A percentile compares a stretch with the other conserved stretches of the same genome.
Evolutionary conservation across 2,797 vertebrate species (phyloP).

Genomic region (Oreonectes daqikongensis): DNA sequence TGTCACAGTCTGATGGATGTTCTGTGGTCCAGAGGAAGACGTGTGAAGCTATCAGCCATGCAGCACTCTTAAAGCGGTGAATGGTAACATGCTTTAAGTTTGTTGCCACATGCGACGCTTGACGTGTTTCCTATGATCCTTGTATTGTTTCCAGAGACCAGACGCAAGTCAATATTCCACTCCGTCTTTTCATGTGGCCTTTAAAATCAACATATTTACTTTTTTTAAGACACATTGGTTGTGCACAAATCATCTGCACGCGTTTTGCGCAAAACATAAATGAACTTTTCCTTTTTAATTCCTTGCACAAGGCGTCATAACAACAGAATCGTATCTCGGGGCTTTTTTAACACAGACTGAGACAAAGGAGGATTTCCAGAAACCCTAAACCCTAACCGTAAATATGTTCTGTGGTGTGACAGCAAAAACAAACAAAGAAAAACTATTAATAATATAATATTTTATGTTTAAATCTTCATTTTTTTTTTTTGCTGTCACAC

Average conservation of each 20-base stretch:
- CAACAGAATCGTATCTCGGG: neutral
- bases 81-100: neutral
- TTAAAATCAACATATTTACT: too few species aligned
- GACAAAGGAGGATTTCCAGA: neutral
- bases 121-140: neutral
- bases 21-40: constrained; percentile 40
- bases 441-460: too few species aligned
- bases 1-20: constrained; percentile 55
- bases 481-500: too few species aligned
- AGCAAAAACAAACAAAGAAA: too few species aligned
- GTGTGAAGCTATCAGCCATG: constrained; percentile 47
- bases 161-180: too few species aligned
- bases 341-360: neutral
- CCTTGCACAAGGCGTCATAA: neutral
- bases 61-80: neutral
- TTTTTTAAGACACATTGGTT: too few species aligned
- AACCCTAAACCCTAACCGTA: too few species aligned
- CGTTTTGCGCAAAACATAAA: neutral
- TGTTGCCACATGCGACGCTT: neutral
- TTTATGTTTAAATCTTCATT: too few species aligned
- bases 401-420: too few species aligned
- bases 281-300: neutral
- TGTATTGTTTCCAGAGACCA: too few species aligned
- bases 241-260: too few species aligned
- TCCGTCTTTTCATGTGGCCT: too few species aligned